A percentile compares a stretch with the other conserved stretches of the same genome.
phyloP scores from a whole-genome alignment of 2,888 invertebrate genomes.

The Caenorhabditis sp. region DNA sequence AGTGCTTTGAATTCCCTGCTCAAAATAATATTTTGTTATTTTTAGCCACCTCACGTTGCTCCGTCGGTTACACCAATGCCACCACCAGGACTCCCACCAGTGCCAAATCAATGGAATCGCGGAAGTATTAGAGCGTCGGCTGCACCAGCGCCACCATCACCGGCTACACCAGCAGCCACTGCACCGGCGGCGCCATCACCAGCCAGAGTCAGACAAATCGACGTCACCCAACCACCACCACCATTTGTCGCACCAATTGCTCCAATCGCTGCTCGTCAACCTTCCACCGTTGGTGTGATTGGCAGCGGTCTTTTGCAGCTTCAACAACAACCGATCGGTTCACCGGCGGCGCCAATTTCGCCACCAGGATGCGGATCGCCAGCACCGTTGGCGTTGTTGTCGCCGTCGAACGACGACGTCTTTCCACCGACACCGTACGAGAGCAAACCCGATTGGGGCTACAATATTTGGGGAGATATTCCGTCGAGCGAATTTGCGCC shows the following conservation, averaged over 20 bases:
- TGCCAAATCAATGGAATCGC: conserved; percentile 6
- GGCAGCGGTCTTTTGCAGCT: conserved; percentile 5
- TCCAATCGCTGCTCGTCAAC: too few relatives aligned
- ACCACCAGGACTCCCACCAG: conserved; percentile 7
- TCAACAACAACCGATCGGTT: background rate
- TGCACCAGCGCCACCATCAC: conserved; percentile 1
- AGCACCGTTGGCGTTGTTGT: background rate
- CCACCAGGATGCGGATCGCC: background rate
- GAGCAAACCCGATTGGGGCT: background rate
- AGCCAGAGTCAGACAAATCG: background rate
- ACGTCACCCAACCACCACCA: background rate
- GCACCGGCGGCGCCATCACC: background rate
- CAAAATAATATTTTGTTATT: background rate
- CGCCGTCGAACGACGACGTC: background rate
- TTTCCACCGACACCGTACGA: background rate
- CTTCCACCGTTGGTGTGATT: background rate
- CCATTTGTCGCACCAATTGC: background rate
- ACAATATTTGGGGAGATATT: background rate
- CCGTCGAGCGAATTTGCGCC: background rate
- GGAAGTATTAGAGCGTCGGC: background rate
- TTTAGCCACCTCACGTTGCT: conserved; percentile 7
- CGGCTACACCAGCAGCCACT: background rate
- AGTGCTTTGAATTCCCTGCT: too few relatives aligned
- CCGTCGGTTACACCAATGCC: background rate
- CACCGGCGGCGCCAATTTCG: conserved; percentile 2